Base-by-base conservation (phyloP, 2,888 invertebrate species). In the Nymphalis polychloros region DNA sequence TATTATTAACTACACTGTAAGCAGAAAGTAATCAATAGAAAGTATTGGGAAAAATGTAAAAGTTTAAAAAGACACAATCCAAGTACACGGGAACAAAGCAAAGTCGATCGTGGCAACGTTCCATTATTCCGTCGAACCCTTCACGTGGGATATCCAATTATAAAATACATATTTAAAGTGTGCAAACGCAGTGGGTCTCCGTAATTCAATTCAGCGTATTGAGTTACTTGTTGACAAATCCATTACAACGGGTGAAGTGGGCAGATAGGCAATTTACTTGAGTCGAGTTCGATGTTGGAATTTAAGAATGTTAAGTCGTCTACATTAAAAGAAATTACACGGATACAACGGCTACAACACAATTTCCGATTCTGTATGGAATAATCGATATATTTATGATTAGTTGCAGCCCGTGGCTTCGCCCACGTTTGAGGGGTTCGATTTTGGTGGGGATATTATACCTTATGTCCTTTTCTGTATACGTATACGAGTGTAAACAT, bases 151-250 rank as follows among this genome's bases (percentile, higher is more conserved):
- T 73, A 74, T 73, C 74, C 84, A 86, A 86, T 88, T 87, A 88
- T 89, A 89, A 88, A 89, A 76, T 76, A 77, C 77, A 77, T 86
- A 88, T 88, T 87, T 84, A 86, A 86, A 85, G 81, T 83, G 84
- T 82, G 79, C 83, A 81, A 81, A 83, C 79, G 78, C 80, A 79
- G 78, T 82, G 79, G 84, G 84, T 81, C 78, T 78, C 78, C 77
- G 90, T 89, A 86, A 90, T 85, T 85, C 82, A 83, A 90, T 86
- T 87, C 88, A 77, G 71, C 76, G 80, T 85, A 81, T 90, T 79
- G 82, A 81, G 83, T 90, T 90, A 85, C 90, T 81, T 90, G 91
- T 90, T 91, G 90, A 91, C 90, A 84, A 81, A 87, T 84, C 90
- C 91, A 91, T 91, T 89, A 89, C 78, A 77, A 73, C 72, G 73